Conservation (phyloP, 2,797 vertebrate species). For the Peromyscus attwateri region DNA sequence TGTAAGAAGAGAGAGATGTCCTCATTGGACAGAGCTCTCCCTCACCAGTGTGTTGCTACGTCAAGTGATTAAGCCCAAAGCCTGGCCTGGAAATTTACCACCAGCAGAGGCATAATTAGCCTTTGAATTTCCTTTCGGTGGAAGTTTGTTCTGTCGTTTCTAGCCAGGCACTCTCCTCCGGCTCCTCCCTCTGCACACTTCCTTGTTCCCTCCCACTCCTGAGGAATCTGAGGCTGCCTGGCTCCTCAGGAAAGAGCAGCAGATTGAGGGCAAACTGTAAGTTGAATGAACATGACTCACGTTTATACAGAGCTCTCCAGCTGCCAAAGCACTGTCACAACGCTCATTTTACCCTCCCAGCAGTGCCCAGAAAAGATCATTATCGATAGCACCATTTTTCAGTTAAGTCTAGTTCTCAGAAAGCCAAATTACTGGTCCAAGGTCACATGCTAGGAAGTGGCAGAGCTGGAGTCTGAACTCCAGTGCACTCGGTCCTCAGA, state of each 20-base stretch:
- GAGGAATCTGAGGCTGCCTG: neutral
- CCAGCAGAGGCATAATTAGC: slow-evolving; percentile 66
- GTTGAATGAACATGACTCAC: slow-evolving; percentile 52
- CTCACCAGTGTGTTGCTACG: neutral
- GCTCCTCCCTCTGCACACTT: neutral
- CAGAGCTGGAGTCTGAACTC: slow-evolving; percentile 50
- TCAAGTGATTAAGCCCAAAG: slow-evolving; percentile 73
- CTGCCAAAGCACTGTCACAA: slow-evolving; percentile 14
- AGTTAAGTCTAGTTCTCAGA: neutral
- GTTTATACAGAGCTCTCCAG: slow-evolving; percentile 56
- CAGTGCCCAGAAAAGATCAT: slow-evolving; percentile 20
- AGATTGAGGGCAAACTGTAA: slow-evolving; percentile 37
- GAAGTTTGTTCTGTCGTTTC: slow-evolving; percentile 56
- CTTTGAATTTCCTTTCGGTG: slow-evolving; percentile 67
- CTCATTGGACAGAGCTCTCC: neutral
- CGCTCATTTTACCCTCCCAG: slow-evolving; percentile 15
- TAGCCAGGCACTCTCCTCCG: neutral
- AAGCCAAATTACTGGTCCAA: slow-evolving; percentile 36
- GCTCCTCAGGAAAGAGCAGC: neutral
- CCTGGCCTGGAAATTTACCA: slow-evolving; percentile 72
- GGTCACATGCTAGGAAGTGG: slow-evolving; percentile 23
- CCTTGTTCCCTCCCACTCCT: neutral
- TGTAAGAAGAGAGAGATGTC: slow-evolving; percentile 45
- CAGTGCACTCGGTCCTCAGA: neutral
- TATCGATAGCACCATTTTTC: slow-evolving; percentile 25